These are phyloP conservation scores for Corythornis cristatus DNA, from an alignment of 2,113 vertebrate species.

Conservation along the genomic window DNA sequence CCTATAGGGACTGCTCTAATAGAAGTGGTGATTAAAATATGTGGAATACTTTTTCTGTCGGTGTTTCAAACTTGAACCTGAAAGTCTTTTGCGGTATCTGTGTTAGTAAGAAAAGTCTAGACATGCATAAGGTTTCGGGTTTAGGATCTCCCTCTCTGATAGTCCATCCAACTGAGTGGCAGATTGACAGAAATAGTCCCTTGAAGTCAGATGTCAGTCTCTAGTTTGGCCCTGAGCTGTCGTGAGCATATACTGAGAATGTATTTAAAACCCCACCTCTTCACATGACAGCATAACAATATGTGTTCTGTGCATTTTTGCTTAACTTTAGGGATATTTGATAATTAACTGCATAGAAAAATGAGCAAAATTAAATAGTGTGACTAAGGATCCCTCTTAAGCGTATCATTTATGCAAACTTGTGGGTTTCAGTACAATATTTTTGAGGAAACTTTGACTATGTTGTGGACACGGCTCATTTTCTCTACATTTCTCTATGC, in stretches of 20 bases:
- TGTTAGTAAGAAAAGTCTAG: background rate
- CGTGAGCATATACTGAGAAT: background rate
- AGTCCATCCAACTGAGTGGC: background rate
- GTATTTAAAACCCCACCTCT: background rate
- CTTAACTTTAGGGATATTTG: background rate
- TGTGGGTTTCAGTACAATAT: background rate
- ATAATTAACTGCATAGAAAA: background rate
- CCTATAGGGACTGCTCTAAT: background rate
- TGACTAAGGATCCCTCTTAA: background rate
- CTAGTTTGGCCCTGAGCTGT: background rate
- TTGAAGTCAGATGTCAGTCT: background rate
- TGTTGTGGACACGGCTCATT: background rate
- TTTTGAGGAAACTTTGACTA: background rate
- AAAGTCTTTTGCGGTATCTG: background rate
- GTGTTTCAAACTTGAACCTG: background rate
- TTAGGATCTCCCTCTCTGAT: background rate
- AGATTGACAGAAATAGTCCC: background rate
- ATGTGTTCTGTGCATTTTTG: background rate
- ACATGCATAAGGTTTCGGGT: background rate
- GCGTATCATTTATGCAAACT: rapidly evolving
- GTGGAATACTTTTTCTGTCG: background rate
- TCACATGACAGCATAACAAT: background rate
- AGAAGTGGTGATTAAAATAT: background rate
- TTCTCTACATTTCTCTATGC: background rate
- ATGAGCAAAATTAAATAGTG: background rate